Evolutionary conservation across 2,113 vertebrate species (phyloP).

Genomic region (Periophthalmus modestus): DNA sequence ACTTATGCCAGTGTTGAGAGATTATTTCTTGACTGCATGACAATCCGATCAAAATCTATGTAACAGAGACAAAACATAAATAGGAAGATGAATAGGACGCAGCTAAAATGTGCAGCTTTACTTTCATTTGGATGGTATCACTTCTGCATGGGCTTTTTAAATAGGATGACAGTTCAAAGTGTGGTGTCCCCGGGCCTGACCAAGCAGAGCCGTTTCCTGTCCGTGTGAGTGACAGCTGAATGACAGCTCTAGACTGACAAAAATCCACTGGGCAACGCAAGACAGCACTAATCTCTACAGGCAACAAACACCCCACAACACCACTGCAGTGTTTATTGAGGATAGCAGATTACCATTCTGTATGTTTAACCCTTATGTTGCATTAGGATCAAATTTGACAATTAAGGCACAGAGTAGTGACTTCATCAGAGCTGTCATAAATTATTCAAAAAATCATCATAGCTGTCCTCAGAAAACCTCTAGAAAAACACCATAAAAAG

Average conservation of each 20-base stretch:
- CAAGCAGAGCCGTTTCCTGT: slow-evolving; percentile 9
- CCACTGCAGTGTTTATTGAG: not conserved
- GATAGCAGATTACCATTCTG: not conserved
- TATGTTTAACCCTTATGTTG: not conserved
- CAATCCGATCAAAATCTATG: too few species aligned
- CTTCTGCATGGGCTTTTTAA: not conserved
- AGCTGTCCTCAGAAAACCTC: not conserved
- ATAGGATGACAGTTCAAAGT: not conserved
- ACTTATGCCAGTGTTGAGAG: too few species aligned
- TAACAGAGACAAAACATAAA: too few species aligned
- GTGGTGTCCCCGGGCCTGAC: slow-evolving; percentile 6
- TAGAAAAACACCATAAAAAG: not conserved
- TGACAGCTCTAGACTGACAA: slow-evolving; percentile 12
- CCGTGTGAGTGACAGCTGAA: slow-evolving; percentile 12
- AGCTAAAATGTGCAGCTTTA: not conserved
- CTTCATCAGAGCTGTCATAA: not conserved
- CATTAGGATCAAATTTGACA: not conserved
- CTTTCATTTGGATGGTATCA: not conserved
- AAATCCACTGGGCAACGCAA: slow-evolving; percentile 5
- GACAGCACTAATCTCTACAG: not conserved
- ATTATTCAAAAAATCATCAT: too few species aligned
- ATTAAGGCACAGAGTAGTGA: not conserved
- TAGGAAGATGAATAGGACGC: too few species aligned
- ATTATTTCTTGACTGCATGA: too few species aligned
- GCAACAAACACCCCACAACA: slow-evolving; percentile 7